Base-by-base conservation (phyloP, 2,797 vertebrate genomes). In the Crypturellus tataupa region DNA sequence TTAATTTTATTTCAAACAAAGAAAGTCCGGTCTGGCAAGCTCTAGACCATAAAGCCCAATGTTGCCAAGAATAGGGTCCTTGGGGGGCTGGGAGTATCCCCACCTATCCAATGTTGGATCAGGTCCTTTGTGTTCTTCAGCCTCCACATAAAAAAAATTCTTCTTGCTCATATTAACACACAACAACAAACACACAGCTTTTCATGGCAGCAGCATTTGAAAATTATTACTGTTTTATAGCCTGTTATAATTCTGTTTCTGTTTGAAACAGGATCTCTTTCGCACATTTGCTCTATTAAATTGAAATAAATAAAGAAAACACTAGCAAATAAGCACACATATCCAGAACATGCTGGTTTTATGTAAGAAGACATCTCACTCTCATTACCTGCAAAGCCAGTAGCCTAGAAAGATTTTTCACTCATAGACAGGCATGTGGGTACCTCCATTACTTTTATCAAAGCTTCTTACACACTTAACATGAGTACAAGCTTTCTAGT, bases 1-100 rank as follows among this genome's bases (percentile, higher is more conserved):
- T 37, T 81, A 94, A 88, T 91, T 94, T 91, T 93, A 85, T 93
- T 90, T 89, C 71, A 80, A 23, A 24, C 24, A 13, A 31, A n/a
- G n/a, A 60, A 90, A 82, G 84, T 39, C 90, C 85, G 47, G 42
- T 65, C 88, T 96, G 42, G 80, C 72, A 87, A 20, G 24, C 39
- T 69, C 51, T 92, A 82, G 73, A 94, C 58, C 93, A 93, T 81
- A 76, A 90, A 95, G 73, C 58, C 60, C 39, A 69, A 24, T 71
- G 64, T 79, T 95, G 80, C 42, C 62, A 92, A 70, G 71, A 82
- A 23, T 67, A 16, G 53, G 40, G 77, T 53, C 86, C 25, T 5
- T 65, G 42, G 31, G 81, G 77, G 29, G 46, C 51, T 59, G 19
- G 87, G 31, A 46, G 62, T 90, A 44, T 47, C 39, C 42, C 37